A percentile compares a stretch with the other conserved stretches of the same genome.
These are phyloP conservation scores for Drusus annulatus DNA, from an alignment of 1,140 invertebrate species.

Conservation along the genomic window DNA sequence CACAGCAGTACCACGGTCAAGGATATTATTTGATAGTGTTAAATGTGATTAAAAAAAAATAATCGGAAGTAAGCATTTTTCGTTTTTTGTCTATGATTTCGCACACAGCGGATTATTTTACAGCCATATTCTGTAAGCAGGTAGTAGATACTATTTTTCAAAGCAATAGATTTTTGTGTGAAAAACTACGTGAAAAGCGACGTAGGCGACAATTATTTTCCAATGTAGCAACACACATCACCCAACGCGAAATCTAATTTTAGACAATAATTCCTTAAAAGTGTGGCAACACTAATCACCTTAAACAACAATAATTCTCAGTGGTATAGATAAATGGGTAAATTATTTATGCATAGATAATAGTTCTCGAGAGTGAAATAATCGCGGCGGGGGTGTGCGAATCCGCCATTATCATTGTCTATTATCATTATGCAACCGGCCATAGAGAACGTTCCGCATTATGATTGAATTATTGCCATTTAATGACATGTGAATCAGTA, in stretches of 20 bases:
- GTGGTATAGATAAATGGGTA: constrained; percentile 2
- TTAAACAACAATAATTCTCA: background rate
- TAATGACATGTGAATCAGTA: constrained; percentile 34
- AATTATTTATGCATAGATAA: too few species aligned
- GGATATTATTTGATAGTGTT: too few species aligned
- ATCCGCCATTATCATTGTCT: background rate
- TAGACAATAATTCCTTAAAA: constrained; percentile 27
- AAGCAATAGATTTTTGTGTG: background rate
- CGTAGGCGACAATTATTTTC: constrained; percentile 6
- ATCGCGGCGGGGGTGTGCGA: constrained; percentile 36
- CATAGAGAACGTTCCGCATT: constrained; percentile 10
- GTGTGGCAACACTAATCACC: constrained; percentile 27
- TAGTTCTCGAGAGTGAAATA: background rate
- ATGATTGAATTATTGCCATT: constrained; percentile 36
- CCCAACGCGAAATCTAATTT: background rate
- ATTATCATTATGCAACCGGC: constrained; percentile 6
- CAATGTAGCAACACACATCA: constrained; percentile 1
- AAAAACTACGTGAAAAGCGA: background rate
- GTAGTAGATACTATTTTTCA: too few species aligned
- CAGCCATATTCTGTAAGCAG: too few species aligned
- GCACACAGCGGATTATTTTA: too few species aligned
- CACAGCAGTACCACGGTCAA: too few species aligned
- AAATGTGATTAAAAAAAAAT: too few species aligned
- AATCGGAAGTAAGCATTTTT: too few species aligned
- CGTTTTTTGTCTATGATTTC: too few species aligned